Evolutionary conservation across 2,797 vertebrate species (phyloP).

Genomic region (Pristis pectinata): DNA sequence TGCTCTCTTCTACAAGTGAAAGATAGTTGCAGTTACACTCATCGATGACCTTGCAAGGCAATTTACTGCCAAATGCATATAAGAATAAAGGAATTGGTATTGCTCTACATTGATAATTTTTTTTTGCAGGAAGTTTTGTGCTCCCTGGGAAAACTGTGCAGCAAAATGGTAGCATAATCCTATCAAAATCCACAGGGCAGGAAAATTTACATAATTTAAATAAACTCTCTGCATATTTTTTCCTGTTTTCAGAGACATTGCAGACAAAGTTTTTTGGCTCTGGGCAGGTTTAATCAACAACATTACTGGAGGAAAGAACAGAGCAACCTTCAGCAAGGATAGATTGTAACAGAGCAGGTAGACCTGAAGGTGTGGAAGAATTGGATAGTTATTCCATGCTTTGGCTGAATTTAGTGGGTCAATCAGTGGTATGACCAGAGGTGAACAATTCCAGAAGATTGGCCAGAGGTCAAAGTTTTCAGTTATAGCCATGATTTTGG

Average conservation of each 20-base stretch:
- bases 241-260: not conserved
- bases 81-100: not conserved
- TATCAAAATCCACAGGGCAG: not conserved
- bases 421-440: not conserved
- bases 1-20: not conserved
- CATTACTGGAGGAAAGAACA: not conserved
- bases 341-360: not conserved
- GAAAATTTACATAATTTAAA: not conserved
- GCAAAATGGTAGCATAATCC: not conserved
- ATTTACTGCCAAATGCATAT: not conserved
- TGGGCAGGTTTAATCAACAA: not conserved
- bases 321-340: not conserved
- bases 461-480: not conserved
- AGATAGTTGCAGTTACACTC: not conserved
- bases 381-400: not conserved
- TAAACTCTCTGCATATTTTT: not conserved
- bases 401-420: not conserved
- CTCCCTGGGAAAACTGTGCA: not conserved
- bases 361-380: not conserved
- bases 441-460: too few relatives aligned
- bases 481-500: not conserved
- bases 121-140: too few relatives aligned
- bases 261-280: not conserved
- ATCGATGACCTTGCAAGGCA: not conserved
- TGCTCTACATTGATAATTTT: not conserved